Conservation (phyloP, 2,113 vertebrate species). For the Cyprinodon tularosa region DNA sequence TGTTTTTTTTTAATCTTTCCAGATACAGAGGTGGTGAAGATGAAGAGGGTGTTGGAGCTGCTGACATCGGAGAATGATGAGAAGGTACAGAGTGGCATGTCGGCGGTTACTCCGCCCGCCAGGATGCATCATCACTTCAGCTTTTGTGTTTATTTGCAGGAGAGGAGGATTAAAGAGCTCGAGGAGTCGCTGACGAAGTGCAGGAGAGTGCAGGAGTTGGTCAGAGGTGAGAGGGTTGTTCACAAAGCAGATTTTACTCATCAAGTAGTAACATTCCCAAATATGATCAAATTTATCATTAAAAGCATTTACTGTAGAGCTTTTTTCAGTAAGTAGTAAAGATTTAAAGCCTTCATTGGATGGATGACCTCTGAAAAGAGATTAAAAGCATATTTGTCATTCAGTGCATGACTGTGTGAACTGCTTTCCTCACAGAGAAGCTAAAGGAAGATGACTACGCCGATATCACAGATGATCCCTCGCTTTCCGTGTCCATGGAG, state of each 20-base stretch:
- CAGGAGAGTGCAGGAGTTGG: conserved; percentile 87
- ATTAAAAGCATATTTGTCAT: not conserved
- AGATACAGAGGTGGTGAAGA: conserved; percentile 85
- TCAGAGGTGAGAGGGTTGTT: conserved; percentile 59
- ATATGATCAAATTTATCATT: not conserved
- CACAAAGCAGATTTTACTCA: not conserved
- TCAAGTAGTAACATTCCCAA: not conserved
- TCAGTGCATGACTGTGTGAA: not conserved
- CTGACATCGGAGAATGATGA: conserved; percentile 69
- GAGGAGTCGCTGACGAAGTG: conserved; percentile 86
- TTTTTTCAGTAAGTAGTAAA: not conserved
- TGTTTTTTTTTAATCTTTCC: conserved; percentile 3
- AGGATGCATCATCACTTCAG: not conserved
- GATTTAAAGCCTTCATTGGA: not conserved
- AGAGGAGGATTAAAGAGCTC: conserved; percentile 91
- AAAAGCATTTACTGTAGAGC: not conserved
- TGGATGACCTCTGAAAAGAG: not conserved
- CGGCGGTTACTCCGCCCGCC: not conserved
- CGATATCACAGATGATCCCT: conserved; percentile 80
- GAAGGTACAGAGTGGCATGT: conserved; percentile 66
- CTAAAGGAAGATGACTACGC: conserved; percentile 83
- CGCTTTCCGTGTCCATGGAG: conserved; percentile 76
- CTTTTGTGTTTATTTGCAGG: conserved; percentile 73
- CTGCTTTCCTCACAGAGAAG: conserved; percentile 59
- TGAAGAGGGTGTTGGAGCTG: conserved; percentile 71